These are phyloP conservation scores for Brachypteracias leptosomus DNA, from an alignment of 2,113 vertebrate species.

Conservation along the genomic window DNA sequence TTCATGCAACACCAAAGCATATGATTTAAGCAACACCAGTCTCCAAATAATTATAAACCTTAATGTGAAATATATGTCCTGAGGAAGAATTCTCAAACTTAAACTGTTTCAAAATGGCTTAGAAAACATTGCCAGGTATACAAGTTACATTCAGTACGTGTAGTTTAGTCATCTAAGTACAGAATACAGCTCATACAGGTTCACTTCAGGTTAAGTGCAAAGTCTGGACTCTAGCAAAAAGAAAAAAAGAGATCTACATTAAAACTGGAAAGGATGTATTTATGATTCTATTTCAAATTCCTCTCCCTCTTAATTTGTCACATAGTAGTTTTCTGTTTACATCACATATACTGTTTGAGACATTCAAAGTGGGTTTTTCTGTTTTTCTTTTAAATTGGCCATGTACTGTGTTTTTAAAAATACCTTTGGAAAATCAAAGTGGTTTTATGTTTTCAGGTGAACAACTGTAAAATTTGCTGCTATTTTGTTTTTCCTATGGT, in stretches of 20 bases:
- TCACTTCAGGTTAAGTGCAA: not conserved
- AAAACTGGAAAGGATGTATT: not conserved
- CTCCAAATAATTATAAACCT: not conserved
- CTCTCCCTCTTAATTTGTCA: not conserved
- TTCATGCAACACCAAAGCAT: not conserved
- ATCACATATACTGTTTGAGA: not conserved
- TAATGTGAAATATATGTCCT: not conserved
- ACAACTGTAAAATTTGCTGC: not conserved
- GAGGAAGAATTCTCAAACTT: not conserved
- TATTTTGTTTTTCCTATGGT: not conserved
- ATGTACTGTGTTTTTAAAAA: not conserved
- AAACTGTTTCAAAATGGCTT: not conserved
- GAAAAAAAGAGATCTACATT: not conserved
- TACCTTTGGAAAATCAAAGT: not conserved
- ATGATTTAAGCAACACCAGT: not conserved
- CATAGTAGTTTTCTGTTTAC: not conserved
- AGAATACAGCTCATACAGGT: not conserved
- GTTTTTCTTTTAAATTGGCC: not conserved
- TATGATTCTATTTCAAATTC: not conserved
- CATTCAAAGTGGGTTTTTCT: not conserved
- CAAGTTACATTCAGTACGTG: not conserved
- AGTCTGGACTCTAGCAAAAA: not conserved
- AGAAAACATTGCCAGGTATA: not conserved
- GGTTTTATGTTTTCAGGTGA: not conserved
- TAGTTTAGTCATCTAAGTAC: not conserved